A percentile compares a stretch with the other conserved stretches of the same genome.
phyloP scores from a whole-genome alignment of 2,113 vertebrate genomes.

The Larimichthys crocea region DNA sequence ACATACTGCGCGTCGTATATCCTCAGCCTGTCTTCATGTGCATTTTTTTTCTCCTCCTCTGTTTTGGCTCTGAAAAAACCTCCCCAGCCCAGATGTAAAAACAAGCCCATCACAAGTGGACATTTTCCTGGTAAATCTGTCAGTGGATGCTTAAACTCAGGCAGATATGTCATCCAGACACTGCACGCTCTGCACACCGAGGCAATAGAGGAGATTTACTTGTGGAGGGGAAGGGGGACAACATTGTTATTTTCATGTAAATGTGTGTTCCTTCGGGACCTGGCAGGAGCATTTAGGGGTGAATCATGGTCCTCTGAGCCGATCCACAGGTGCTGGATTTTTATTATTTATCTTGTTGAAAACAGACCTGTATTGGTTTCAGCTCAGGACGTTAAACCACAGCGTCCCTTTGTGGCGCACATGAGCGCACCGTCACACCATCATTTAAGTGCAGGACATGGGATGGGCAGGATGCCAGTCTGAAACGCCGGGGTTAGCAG shows the following conservation, averaged over 20 bases:
- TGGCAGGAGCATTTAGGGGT: conserved; percentile 5
- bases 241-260: conserved; percentile 66
- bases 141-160: conserved; percentile 57
- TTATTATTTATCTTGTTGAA: conserved; percentile 2
- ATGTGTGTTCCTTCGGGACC: conserved; percentile 36
- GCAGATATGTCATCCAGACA: conserved; percentile 50
- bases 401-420: conserved; percentile 33
- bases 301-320: conserved; percentile 54
- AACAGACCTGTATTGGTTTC: conserved; percentile 37
- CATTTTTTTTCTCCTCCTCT: conserved; percentile 9
- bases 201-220: conserved; percentile 64
- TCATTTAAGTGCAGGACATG: conserved; percentile 55
- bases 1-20: conserved; percentile 22
- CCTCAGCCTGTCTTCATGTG: conserved; percentile 22
- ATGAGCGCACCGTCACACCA: conserved; percentile 31
- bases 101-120: conserved; percentile 54
- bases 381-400: conserved; percentile 49
- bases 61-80: conserved; percentile 30
- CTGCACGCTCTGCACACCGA: conserved; percentile 22
- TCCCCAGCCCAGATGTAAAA: conserved; percentile 63
- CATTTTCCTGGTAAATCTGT: conserved; percentile 73
- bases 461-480: conserved; percentile 35
- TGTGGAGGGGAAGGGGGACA: conserved; percentile 5
- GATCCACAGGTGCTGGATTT: conserved; percentile 57
- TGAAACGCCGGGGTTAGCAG: conserved; percentile 36